A percentile compares a stretch with the other conserved stretches of the same genome.
phyloP scores from a whole-genome alignment of 2,113 vertebrate species.

The Pavo muticus region DNA sequence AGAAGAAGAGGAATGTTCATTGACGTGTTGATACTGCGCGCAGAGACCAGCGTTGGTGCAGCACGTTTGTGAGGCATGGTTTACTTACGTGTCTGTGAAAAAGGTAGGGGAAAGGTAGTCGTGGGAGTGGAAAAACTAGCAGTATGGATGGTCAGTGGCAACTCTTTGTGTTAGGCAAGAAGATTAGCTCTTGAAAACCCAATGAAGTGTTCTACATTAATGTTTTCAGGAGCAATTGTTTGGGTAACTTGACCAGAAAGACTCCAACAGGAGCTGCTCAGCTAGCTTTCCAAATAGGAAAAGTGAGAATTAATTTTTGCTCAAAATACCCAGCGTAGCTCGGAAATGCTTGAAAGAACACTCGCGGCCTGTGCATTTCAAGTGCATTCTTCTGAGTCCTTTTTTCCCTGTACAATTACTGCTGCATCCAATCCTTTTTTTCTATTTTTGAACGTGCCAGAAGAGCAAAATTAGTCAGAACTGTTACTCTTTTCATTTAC shows the following conservation, averaged over 20 bases:
- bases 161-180: background rate
- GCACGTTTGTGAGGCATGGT: background rate
- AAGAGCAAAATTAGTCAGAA: background rate
- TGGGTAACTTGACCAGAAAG: background rate
- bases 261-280: background rate
- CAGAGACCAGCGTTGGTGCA: background rate
- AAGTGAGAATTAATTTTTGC: background rate
- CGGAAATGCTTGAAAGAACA: background rate
- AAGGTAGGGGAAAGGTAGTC: background rate
- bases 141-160: background rate
- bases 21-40: background rate
- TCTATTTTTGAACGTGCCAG: background rate
- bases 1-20: background rate
- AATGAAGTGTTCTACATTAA: background rate
- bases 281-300: background rate
- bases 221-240: background rate
- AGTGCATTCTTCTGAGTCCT: background rate
- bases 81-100: background rate
- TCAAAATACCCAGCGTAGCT: background rate
- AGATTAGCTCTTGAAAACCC: background rate
- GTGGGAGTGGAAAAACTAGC: background rate
- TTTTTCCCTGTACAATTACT: background rate
- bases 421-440: background rate
- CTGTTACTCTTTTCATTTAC: background rate
- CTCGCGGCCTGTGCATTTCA: background rate